phyloP scores from a whole-genome alignment of 2,888 invertebrate genomes.

The Sphinx pinastri region DNA sequence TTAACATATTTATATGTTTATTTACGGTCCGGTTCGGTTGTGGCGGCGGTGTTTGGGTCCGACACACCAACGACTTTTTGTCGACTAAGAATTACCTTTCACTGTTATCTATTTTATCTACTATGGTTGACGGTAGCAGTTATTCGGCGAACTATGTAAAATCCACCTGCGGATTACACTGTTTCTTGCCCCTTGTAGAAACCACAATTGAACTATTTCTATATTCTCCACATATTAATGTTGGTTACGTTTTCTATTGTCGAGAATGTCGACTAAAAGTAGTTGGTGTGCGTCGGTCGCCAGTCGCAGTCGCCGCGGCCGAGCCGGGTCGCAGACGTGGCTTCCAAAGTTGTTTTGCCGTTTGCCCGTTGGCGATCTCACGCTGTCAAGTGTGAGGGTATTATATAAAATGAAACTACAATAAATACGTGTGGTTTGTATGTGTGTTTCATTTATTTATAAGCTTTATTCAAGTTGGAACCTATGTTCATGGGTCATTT shows the following conservation, averaged over 20 bases:
- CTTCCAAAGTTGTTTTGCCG: conserved; percentile 53
- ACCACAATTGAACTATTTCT: no score
- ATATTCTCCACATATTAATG: no score
- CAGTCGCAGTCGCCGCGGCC: background rate
- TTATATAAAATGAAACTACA: conserved; percentile 61
- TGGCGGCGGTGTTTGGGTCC: background rate
- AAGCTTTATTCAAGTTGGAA: no score
- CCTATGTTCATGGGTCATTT: no score
- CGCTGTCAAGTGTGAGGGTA: conserved; percentile 52
- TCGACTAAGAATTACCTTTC: background rate
- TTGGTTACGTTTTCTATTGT: background rate
- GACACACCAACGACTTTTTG: background rate
- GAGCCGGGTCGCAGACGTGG: conserved; percentile 36
- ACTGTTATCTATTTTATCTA: background rate
- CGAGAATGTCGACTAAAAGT: background rate
- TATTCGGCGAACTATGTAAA: no score
- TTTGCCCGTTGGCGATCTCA: conserved; percentile 61
- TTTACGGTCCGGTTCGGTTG: conserved; percentile 21
- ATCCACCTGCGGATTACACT: no score
- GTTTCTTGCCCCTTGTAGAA: no score
- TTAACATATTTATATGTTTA: conserved; percentile 42
- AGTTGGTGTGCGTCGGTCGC: background rate
- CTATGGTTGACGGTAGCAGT: no score
- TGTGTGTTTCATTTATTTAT: conserved; percentile 43
- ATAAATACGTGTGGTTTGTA: conserved; percentile 71